phyloP scores from a whole-genome alignment of 92 coral and sea anemone species.

The Hydrozoanthus gracilis region DNA sequence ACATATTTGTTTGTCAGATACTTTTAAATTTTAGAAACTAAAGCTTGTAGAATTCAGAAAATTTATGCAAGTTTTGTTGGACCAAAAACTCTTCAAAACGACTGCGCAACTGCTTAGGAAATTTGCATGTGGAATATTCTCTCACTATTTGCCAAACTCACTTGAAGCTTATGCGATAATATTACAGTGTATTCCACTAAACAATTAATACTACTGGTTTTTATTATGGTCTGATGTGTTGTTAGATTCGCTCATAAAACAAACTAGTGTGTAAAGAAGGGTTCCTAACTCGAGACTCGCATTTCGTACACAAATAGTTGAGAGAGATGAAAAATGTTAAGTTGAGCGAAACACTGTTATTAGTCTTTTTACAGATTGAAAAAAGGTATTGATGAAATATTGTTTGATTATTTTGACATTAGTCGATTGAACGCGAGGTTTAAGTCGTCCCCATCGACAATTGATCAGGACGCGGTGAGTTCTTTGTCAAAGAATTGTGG shows the following conservation, averaged over 20 bases:
- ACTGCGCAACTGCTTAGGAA: slow-evolving; percentile 6
- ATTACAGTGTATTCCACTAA: slow-evolving; percentile 18
- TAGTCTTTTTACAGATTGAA: not conserved
- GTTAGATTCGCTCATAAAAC: not conserved
- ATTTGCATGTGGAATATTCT: slow-evolving; percentile 41
- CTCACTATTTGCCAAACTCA: slow-evolving; percentile 17
- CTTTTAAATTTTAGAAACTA: not conserved
- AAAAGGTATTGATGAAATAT: not conserved
- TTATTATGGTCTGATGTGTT: not conserved
- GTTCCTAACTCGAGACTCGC: slow-evolving; percentile 11
- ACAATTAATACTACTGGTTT: not conserved
- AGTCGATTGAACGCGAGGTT: not conserved
- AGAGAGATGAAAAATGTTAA: not conserved
- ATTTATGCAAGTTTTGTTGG: not conserved
- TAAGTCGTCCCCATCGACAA: not conserved
- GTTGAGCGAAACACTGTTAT: not conserved
- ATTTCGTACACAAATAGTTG: not conserved
- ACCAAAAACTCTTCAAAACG: not conserved
- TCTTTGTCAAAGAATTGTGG: not conserved
- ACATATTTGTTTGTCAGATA: not conserved
- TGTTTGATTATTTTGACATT: not conserved
- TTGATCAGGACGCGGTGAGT: not conserved
- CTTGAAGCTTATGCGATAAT: slow-evolving; percentile 19
- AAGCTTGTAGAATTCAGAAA: not conserved
- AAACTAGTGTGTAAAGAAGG: not conserved